Evolutionary conservation across 2,888 invertebrate species (phyloP).

Genomic region (Oscheius onirici): DNA sequence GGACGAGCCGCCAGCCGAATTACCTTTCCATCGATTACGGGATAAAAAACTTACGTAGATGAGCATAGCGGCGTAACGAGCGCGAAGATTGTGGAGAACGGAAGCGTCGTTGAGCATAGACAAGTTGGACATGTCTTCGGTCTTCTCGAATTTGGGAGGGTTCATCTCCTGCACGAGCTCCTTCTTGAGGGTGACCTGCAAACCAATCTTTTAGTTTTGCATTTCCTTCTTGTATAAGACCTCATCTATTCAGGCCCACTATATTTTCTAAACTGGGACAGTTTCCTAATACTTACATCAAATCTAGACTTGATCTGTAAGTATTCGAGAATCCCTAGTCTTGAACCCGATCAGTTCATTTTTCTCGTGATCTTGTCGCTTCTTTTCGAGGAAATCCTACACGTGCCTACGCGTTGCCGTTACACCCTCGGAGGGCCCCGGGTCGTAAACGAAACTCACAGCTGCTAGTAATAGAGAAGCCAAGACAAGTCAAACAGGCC

Average conservation of each 20-base stretch:
- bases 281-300: too few relatives aligned
- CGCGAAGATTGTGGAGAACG: constrained; percentile 96
- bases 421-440: background rate
- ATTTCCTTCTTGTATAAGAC: background rate
- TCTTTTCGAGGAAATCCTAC: constrained; percentile 13
- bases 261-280: too few relatives aligned
- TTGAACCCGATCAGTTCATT: background rate
- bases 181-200: constrained; percentile 83
- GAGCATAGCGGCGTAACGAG: constrained; percentile 94
- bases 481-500: constrained; percentile 10
- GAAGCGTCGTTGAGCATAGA: constrained; percentile 99
- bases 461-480: constrained; percentile 37
- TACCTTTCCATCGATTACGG: background rate
- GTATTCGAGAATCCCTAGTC: background rate
- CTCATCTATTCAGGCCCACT: background rate
- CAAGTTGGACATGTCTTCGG: constrained; percentile 80
- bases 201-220: constrained; percentile 75
- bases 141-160: constrained; percentile 98
- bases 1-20: background rate
- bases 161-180: constrained; percentile 92
- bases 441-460: constrained; percentile 35
- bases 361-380: background rate
- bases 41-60: constrained; percentile 73
- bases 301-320: too few relatives aligned
- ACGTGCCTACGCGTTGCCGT: constrained; percentile 26